phyloP scores from a whole-genome alignment of 2,888 invertebrate species.

The Tillus elongatus region DNA sequence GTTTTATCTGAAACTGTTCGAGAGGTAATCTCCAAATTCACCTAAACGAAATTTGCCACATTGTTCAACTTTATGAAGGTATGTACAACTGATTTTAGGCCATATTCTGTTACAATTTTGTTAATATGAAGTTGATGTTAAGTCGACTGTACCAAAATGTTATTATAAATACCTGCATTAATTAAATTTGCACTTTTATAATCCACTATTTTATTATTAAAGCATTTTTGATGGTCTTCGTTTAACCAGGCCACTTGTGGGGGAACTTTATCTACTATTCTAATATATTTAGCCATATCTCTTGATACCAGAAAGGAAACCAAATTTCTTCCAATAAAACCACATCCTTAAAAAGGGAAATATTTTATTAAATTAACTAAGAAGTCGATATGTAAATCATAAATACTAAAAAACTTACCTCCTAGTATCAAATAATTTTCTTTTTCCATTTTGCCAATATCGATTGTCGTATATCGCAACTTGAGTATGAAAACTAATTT shows the following conservation, averaged over 20 bases:
- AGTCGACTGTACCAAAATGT: too few relatives aligned
- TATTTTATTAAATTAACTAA: conserved; percentile 3
- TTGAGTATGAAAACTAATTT: too few relatives aligned
- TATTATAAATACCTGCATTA: conserved; percentile 77
- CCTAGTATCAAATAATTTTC: conserved; percentile 18
- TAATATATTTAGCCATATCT: conserved; percentile 63
- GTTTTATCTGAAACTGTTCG: too few relatives aligned
- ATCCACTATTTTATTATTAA: conserved; percentile 68
- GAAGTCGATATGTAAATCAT: conserved; percentile 1
- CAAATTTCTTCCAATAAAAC: conserved; percentile 86
- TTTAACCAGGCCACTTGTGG: conserved; percentile 89
- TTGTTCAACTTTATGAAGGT: too few relatives aligned
- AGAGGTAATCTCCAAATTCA: too few relatives aligned
- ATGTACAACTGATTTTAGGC: too few relatives aligned
- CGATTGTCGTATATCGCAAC: too few relatives aligned
- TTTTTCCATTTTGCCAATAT: too few relatives aligned
- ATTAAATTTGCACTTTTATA: conserved; percentile 89
- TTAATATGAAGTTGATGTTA: too few relatives aligned
- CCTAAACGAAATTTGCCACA: too few relatives aligned
- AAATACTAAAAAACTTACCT: conserved; percentile 18
- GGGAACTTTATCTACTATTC: conserved; percentile 86
- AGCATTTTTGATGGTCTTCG: conserved; percentile 58
- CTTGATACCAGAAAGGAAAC: conserved; percentile 71
- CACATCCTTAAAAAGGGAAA: conserved; percentile 67
- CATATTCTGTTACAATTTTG: too few relatives aligned